Conservation (phyloP, 2,888 invertebrate species). For the Tricholauxania praeusta region DNA sequence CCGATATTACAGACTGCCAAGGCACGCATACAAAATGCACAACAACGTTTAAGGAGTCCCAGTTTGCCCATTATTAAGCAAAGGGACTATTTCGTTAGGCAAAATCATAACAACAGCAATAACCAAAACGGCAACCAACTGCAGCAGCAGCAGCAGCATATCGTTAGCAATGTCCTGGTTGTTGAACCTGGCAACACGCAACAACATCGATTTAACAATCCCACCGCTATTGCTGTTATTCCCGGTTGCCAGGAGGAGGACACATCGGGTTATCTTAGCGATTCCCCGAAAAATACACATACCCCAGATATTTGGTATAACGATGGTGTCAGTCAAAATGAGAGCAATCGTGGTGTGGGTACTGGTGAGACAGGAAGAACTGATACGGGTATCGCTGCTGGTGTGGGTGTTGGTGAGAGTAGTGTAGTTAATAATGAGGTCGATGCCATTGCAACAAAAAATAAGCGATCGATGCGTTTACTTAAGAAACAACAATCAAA, state of each 20-base stretch:
- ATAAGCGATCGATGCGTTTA: conserved; percentile 55
- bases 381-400: conserved; percentile 27
- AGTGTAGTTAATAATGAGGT: conserved; percentile 43
- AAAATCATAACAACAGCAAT: conserved; percentile 44
- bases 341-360: conserved; percentile 52
- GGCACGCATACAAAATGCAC: conserved; percentile 57
- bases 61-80: conserved; percentile 76
- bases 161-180: conserved; percentile 41
- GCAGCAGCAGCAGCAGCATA: conserved; percentile 39
- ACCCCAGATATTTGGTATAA: conserved; percentile 69
- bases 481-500: conserved; percentile 36
- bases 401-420: conserved; percentile 40
- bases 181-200: conserved; percentile 56
- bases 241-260: conserved; percentile 75
- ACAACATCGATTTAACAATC: conserved; percentile 58
- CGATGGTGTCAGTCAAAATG: conserved; percentile 60
- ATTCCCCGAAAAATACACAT: conserved; percentile 73
- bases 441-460: conserved; percentile 36
- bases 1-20: conserved; percentile 62
- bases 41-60: conserved; percentile 71
- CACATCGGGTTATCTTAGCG: conserved; percentile 87
- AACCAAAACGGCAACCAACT: background rate
- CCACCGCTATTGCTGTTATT: conserved; percentile 46
- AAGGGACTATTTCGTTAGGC: conserved; percentile 31
- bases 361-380: conserved; percentile 23